These are phyloP conservation scores for Nomada ruficornis DNA, from an alignment of 2,888 invertebrate genomes.

Conservation along the genomic window DNA sequence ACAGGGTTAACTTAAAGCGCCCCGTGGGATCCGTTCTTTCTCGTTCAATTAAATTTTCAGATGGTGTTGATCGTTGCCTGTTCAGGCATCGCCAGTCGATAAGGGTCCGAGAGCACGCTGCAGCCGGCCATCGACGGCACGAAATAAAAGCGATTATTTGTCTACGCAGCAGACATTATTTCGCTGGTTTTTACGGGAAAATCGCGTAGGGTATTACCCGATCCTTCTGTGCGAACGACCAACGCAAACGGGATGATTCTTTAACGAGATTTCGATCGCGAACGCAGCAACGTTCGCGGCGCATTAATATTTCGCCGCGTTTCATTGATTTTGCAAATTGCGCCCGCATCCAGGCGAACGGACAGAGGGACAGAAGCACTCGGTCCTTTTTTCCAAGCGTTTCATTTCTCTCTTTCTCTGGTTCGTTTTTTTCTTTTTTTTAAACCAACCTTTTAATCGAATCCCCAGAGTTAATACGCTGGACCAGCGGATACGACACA, in stretches of 20 bases:
- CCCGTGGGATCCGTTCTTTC: constrained; percentile 12
- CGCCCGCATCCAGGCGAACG: constrained; percentile 3
- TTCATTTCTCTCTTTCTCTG: background rate
- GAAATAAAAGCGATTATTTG: constrained; percentile 55
- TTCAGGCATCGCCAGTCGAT: constrained; percentile 35
- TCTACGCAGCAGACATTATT: constrained; percentile 36
- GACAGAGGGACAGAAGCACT: background rate
- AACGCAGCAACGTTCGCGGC: constrained; percentile 24
- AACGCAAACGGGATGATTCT: constrained; percentile 48
- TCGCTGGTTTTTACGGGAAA: constrained; percentile 38
- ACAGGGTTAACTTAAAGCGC: constrained; percentile 10
- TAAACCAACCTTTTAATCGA: constrained; percentile 34
- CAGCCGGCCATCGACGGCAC: constrained; percentile 12
- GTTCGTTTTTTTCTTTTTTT: background rate
- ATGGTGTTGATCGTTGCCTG: constrained; percentile 32
- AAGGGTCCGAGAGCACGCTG: background rate
- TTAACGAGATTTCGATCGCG: constrained; percentile 52
- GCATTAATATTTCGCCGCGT: constrained; percentile 58
- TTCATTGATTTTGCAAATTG: constrained; percentile 61
- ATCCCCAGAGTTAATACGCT: constrained; percentile 33
- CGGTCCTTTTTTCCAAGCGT: constrained; percentile 6
- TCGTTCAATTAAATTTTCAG: constrained; percentile 45
- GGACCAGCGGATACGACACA: constrained; percentile 23
- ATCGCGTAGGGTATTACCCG: constrained; percentile 17
- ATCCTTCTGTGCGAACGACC: constrained; percentile 12